These are phyloP conservation scores for Semaprochilodus insignis DNA, from an alignment of 2,797 vertebrate species.

Conservation along the genomic window DNA sequence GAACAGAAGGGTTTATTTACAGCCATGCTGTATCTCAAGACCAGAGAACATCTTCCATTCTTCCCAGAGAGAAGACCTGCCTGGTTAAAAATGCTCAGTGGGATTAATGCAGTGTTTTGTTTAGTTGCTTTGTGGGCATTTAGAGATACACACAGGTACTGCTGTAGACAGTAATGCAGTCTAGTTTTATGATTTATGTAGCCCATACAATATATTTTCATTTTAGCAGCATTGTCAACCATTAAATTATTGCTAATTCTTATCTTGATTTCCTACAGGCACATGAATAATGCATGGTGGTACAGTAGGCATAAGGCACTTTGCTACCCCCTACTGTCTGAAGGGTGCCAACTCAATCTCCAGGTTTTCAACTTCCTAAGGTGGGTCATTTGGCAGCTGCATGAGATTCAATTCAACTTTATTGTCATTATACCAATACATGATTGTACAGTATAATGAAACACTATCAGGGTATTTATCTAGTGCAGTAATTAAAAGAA, in stretches of 20 bases:
- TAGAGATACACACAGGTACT: too few species aligned
- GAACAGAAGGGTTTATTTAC: conserved; percentile 67
- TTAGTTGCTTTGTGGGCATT: neutral
- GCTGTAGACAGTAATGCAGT: too few species aligned
- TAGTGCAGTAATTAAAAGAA: too few species aligned
- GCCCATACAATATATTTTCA: too few species aligned
- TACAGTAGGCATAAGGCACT: conserved; percentile 9
- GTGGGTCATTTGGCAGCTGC: too few species aligned
- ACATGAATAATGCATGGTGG: neutral
- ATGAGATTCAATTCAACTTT: too few species aligned
- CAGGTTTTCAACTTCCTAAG: conserved; percentile 2
- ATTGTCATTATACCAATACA: too few species aligned
- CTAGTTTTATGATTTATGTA: too few species aligned
- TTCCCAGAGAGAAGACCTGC: conserved; percentile 14
- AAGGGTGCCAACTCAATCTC: conserved; percentile 18
- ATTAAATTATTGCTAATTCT: neutral
- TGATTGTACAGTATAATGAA: too few species aligned
- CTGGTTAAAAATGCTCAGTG: neutral
- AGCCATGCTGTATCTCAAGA: conserved; percentile 52
- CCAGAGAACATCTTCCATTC: conserved; percentile 15
- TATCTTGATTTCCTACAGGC: neutral
- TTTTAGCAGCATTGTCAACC: too few species aligned
- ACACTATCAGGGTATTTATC: too few species aligned
- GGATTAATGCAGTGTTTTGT: neutral
- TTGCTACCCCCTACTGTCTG: conserved; percentile 71